Evolutionary conservation across 2,113 vertebrate genomes (phyloP).

Genomic region (Amblyopsis rosae): DNA sequence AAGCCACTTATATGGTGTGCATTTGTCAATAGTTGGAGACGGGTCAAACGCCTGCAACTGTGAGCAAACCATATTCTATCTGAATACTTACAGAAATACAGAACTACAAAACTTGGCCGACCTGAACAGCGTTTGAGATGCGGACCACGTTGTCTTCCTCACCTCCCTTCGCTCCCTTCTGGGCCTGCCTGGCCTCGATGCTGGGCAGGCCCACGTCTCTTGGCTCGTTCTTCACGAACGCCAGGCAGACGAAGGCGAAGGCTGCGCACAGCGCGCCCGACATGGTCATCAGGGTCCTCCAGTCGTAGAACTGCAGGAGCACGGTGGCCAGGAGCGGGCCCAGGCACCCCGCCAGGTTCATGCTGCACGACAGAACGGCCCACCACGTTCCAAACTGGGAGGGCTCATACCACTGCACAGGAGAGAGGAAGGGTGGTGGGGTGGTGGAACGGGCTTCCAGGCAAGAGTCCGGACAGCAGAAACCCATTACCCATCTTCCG

Average conservation of each 20-base stretch:
- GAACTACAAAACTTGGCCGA: too few relatives aligned
- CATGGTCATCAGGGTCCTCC: constrained; percentile 86
- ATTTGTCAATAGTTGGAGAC: too few relatives aligned
- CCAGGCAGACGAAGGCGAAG: constrained; percentile 84
- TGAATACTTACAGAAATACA: too few relatives aligned
- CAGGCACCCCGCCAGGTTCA: constrained; percentile 95
- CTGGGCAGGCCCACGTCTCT: constrained; percentile 89
- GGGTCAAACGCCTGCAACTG: too few relatives aligned
- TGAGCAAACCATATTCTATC: too few relatives aligned
- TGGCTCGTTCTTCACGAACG: constrained; percentile 90
- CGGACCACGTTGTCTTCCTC: constrained; percentile 3
- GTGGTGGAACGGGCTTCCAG: too few relatives aligned
- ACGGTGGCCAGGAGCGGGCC: constrained; percentile 89
- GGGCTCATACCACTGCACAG: constrained; percentile 92
- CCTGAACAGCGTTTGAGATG: too few relatives aligned
- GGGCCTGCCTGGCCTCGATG: constrained; percentile 73
- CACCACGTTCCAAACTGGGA: constrained; percentile 99
- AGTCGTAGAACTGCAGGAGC: constrained; percentile 87
- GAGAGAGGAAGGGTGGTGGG: background rate
- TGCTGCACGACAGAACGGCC: constrained; percentile 93
- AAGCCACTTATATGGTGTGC: too few relatives aligned
- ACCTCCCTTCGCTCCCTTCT: constrained; percentile 82
- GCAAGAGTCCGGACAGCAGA: too few relatives aligned
- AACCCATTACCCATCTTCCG: too few relatives aligned
- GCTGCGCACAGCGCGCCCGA: constrained; percentile 84